Evolutionary conservation across 2,113 vertebrate genomes (phyloP), one percentile per base, ranked within the genome.

Genomic region (Tachysurus vachellii): DNA sequence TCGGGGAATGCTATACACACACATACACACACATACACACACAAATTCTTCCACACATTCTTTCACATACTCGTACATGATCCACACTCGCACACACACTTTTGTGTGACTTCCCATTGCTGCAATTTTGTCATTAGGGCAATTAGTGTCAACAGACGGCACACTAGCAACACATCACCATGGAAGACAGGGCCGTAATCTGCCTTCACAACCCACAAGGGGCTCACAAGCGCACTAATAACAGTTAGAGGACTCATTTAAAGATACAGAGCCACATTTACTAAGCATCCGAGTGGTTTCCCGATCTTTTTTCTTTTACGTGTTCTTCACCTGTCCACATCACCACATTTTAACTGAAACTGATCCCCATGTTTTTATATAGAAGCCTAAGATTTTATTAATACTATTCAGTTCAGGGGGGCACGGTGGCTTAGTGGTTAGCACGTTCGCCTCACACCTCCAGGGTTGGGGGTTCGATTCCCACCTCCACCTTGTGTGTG

Each of bases 81-180:
- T 36, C 75, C n/a, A 13, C 56, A 76, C 57, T 56, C 23, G 57
- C 23, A 23, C 81, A 83, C 80, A 82, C 84, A 81, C 64, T 50
- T 83, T 62, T 76, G 66, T 5, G 47, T 90, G 89, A 80, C 75
- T 87, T 88, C 87, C 91, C 89, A 54, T 86, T 83, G 57, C 89
- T 85, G 88, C 90, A 90, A 85, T 92, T 93, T 92, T 91, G 82
- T 93, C 92, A 92, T 94, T 93, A 93, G 88, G 82, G 90, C 91
- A 92, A 93, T 94, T 94, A 94, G 85, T 89, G 89, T 91, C 86
- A 86, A 89, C 90, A 88, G 87, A 91, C 89, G 81, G 88, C 90
- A 81, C 21, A 4, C 86, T 92, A 91, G 93, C 44, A 44, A 89
- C 92, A 88, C 85, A 85, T 85, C 88, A 89, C 76, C 59, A 50